Conservation (phyloP, 2,888 invertebrate genomes). For the Itoplectis maculator region DNA sequence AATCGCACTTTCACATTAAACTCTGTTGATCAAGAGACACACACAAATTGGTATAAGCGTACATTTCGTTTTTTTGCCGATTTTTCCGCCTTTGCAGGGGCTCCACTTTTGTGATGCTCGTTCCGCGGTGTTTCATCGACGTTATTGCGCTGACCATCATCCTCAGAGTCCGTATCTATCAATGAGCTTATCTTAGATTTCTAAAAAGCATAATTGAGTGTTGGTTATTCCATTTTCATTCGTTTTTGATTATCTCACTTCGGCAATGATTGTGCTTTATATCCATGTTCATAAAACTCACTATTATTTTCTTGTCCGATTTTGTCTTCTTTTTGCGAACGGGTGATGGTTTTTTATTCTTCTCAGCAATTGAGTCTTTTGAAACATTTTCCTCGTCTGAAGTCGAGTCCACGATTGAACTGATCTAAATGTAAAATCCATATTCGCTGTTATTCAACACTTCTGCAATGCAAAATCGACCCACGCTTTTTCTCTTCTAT, state of each 20-base stretch:
- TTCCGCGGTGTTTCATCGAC: constrained; percentile 13
- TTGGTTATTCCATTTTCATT: constrained; percentile 3
- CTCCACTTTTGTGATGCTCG: constrained; percentile 17
- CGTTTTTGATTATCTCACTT: not conserved
- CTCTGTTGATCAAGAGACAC: not conserved
- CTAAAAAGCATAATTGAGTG: constrained; percentile 54
- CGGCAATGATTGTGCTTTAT: not conserved
- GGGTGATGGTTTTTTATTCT: constrained; percentile 24
- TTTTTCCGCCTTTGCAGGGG: constrained; percentile 38
- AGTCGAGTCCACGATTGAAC: constrained; percentile 42
- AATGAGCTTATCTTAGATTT: constrained; percentile 69
- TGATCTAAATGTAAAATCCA: constrained; percentile 28
- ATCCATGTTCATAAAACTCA: constrained; percentile 13
- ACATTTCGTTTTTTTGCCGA: constrained; percentile 66
- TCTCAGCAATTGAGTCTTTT: not conserved
- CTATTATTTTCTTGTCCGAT: constrained; percentile 12
- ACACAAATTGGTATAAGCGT: constrained; percentile 10
- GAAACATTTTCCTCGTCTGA: constrained; percentile 43
- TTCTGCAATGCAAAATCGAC: too few relatives aligned
- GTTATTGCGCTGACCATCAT: constrained; percentile 45
- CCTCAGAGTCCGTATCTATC: constrained; percentile 76
- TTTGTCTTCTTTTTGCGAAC: constrained; percentile 26
- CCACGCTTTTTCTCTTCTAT: too few relatives aligned
- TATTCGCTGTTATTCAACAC: not conserved
- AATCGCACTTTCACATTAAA: not conserved